A percentile compares a stretch with the other conserved stretches of the same genome.
These are phyloP conservation scores for Bostrychus sinensis DNA, from an alignment of 2,113 vertebrate genomes.

Conservation along the genomic window DNA sequence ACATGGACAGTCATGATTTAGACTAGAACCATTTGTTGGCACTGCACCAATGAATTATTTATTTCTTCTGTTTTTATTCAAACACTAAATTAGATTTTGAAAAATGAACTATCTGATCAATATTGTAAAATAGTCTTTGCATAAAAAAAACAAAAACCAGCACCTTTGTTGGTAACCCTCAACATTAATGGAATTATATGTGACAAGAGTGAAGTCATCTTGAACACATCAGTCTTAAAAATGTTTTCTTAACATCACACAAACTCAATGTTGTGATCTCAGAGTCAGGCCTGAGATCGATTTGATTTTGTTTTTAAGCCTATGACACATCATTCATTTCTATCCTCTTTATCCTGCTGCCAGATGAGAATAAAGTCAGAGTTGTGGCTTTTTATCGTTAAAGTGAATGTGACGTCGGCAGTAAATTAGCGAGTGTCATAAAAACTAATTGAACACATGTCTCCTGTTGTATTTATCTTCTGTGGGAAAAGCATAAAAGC, in stretches of 20 bases:
- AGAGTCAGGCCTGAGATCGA: conserved; percentile 9
- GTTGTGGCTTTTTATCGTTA: conserved; percentile 8
- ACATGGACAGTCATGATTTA: no score
- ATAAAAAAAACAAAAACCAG: no score
- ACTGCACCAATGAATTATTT: no score
- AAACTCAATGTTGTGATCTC: conserved; percentile 1
- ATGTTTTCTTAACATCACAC: conserved; percentile 14
- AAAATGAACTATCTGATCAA: no score
- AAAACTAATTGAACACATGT: conserved; percentile 33
- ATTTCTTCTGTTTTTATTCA: no score
- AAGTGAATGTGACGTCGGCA: conserved; percentile 16
- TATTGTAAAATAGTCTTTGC: no score
- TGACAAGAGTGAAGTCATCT: not conserved
- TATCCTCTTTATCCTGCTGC: conserved; percentile 5
- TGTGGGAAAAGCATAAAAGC: not conserved
- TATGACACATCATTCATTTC: conserved; percentile 10
- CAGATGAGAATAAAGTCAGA: conserved; percentile 8
- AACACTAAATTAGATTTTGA: no score
- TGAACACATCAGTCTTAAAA: not conserved
- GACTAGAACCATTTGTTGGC: no score
- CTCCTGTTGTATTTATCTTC: conserved; percentile 9
- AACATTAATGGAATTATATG: no score
- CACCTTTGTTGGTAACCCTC: no score
- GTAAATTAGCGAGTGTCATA: conserved; percentile 18
- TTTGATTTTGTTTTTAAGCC: conserved; percentile 8